These are phyloP conservation scores for Tridacna gigas DNA, from an alignment of 2,888 invertebrate species.

Conservation along the genomic window DNA sequence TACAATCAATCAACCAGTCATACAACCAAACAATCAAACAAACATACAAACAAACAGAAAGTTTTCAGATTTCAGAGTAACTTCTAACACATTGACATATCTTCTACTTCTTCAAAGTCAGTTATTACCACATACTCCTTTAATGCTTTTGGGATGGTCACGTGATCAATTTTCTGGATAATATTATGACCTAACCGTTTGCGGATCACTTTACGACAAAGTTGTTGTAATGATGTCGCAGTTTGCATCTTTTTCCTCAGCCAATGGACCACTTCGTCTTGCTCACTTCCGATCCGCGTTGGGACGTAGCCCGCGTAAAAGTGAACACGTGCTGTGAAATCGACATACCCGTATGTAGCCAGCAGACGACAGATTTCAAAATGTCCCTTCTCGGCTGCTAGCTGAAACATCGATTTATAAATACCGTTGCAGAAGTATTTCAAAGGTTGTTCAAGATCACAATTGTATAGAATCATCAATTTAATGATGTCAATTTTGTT, in stretches of 20 bases:
- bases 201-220: slow-evolving; percentile 83
- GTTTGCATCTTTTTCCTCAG: slow-evolving; percentile 79
- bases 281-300: slow-evolving; percentile 76
- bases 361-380: slow-evolving; percentile 82
- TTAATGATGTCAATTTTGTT: slow-evolving; percentile 83
- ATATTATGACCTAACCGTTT: slow-evolving; percentile 82
- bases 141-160: slow-evolving; percentile 82
- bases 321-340: slow-evolving; percentile 77
- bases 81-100: slow-evolving; percentile 38
- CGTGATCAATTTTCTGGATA: slow-evolving; percentile 76
- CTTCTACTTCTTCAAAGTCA: slow-evolving; percentile 74
- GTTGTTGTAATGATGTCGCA: slow-evolving; percentile 81
- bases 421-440: slow-evolving; percentile 83
- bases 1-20: too few species aligned
- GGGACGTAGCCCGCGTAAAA: slow-evolving; percentile 79
- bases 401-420: slow-evolving; percentile 81
- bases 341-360: slow-evolving; percentile 81
- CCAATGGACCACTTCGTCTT: slow-evolving; percentile 78
- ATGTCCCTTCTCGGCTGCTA: slow-evolving; percentile 83
- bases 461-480: slow-evolving; percentile 83
- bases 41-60: too few species aligned
- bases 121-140: slow-evolving; percentile 83
- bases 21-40: too few species aligned
- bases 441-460: slow-evolving; percentile 83
- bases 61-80: background rate